Percentiles rank a stretch among this genome's conserved stretches.
Evolutionary conservation across 2,113 vertebrate species (phyloP).

Genomic region (Bubo scandiacus): DNA sequence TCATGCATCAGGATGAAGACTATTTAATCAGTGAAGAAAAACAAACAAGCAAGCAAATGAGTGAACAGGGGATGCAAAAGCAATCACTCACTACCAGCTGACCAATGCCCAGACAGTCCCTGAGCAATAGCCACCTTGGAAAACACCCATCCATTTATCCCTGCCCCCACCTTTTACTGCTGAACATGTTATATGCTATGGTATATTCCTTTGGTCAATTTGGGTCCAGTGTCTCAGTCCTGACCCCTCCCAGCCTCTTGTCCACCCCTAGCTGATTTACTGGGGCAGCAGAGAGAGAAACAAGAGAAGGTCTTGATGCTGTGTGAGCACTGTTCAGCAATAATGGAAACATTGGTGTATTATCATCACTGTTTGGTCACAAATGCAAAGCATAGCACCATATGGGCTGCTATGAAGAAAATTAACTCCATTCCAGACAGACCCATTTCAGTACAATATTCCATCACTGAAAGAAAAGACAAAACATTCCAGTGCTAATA

Average conservation of each 20-base stretch:
- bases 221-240: neutral
- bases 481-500: neutral
- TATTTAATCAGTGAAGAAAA: neutral
- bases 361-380: neutral
- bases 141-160: fast-evolving
- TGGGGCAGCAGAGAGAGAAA: neutral
- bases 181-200: fast-evolving
- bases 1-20: neutral
- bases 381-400: neutral
- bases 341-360: fast-evolving
- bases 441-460: neutral
- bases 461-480: neutral
- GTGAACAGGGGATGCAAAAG: neutral
- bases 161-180: neutral
- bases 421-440: neutral
- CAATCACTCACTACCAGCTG: neutral
- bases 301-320: neutral
- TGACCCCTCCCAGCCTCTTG: neutral
- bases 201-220: neutral
- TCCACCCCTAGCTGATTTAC: neutral
- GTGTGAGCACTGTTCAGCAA: neutral
- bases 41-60: neutral
- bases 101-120: neutral
- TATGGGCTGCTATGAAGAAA: neutral
- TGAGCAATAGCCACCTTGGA: neutral